Evolutionary conservation across 2,113 vertebrate genomes (phyloP), one percentile per base, ranked within the genome.

Genomic region (Paedocypris sp.): DNA sequence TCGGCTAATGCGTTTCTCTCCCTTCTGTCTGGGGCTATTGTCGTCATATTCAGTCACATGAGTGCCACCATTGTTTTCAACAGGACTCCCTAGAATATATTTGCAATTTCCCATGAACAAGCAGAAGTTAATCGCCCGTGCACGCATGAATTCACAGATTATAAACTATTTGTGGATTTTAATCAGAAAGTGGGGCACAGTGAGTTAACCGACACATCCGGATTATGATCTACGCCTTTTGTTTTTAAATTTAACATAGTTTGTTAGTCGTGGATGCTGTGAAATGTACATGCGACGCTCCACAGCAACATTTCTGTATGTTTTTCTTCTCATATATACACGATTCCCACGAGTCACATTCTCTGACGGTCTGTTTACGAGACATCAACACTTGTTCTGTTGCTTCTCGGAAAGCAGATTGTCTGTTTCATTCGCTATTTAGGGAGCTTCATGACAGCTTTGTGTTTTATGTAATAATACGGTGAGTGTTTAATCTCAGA

Each of bases 11-110:
- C 64, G 51, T 57, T 73, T 69, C 67, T 72, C 41, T 28, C n/a
- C 46, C 42, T n/a, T 61, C 64, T 49, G 43, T 70, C 63, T 33
- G 46, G 62, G 54, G 65, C 62, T 68, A 75, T 66, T 73, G 64
- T 73, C 71, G 64, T 75, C 67, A 68, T 68, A 41, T 72, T 75
- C 69, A 67, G 70, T 69, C 73, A 77, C 73, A 72, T 47, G 64
- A 56, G 62, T 33, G 62, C 56, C 52, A 26, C 72, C 51, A 68
- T 75, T 73, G 73, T 72, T 72, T 68, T 15, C 51, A 71, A 39
- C 32, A 16, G 35, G n/a, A 39, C 60, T 66, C 65, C 66, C 56
- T 41, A 67, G 45, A 73, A 75, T 67, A 46, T 66, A 51, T 62
- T 71, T 62, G 54, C 52, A 50, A 42, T 68, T 73, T 60, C 62